phyloP scores from a whole-genome alignment of 1,140 invertebrate species.

The Campoletis sonorensis region DNA sequence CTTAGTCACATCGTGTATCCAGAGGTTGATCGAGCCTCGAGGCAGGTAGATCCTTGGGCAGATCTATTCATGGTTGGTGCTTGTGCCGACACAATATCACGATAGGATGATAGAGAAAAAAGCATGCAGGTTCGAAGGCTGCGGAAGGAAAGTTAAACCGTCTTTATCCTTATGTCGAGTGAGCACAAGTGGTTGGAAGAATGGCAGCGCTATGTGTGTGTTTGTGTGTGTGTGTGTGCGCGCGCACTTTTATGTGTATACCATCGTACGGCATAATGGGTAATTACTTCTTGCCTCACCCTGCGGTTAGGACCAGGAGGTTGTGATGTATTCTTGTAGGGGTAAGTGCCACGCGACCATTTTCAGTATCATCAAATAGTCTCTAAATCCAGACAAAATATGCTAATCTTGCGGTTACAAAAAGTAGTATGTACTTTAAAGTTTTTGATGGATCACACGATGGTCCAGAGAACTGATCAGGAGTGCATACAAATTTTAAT shows the following conservation, averaged over 20 bases:
- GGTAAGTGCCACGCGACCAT: constrained; percentile 4
- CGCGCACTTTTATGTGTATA: too few species aligned
- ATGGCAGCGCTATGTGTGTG: not conserved
- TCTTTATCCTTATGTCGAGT: not conserved
- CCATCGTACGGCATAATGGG: not conserved
- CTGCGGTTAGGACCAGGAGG: not conserved
- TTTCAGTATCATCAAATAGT: not conserved
- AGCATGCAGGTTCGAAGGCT: too few species aligned
- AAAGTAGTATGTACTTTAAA: not conserved
- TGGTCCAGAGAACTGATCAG: not conserved
- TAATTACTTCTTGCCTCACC: not conserved
- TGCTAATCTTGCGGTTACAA: not conserved
- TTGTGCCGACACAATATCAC: too few species aligned
- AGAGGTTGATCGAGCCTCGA: too few species aligned
- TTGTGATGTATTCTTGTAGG: not conserved
- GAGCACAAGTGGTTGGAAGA: not conserved
- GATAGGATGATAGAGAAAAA: too few species aligned
- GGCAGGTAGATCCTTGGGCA: too few species aligned
- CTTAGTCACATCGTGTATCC: too few species aligned
- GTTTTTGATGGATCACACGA: not conserved
- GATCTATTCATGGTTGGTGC: too few species aligned
- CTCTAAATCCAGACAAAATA: constrained; percentile 9
- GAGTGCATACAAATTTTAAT: constrained; percentile 8
- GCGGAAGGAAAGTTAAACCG: not conserved
- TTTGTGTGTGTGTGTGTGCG: not conserved